These are phyloP conservation scores for Elephas maximus DNA, from an alignment of 2,113 vertebrate genomes.

Conservation along the genomic window DNA sequence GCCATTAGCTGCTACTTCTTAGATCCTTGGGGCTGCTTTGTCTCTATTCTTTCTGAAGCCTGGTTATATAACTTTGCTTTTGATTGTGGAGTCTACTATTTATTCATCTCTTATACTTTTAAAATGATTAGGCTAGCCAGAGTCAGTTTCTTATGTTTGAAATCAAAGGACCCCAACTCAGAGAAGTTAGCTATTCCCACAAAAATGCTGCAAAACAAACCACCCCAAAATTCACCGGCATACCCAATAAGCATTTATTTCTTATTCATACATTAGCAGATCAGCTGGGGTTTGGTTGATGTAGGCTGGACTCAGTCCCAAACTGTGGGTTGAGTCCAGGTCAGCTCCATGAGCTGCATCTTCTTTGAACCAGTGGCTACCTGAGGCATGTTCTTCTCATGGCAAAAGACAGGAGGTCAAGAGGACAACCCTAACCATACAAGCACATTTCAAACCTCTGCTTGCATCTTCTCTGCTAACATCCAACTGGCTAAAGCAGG, in stretches of 20 bases:
- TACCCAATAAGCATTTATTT: not conserved
- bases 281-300: not conserved
- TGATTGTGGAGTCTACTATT: not conserved
- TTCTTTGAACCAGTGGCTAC: not conserved
- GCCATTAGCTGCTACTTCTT: not conserved
- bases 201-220: not conserved
- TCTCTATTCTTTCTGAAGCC: not conserved
- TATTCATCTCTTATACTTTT: not conserved
- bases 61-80: not conserved
- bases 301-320: not conserved
- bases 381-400: not conserved
- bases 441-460: not conserved
- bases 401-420: not conserved
- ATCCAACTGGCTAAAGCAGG: not conserved
- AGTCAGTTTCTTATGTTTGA: not conserved
- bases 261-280: not conserved
- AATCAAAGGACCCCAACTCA: not conserved
- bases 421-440: not conserved
- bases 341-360: not conserved
- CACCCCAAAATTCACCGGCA: not conserved
- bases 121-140: not conserved
- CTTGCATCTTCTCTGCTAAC: not conserved
- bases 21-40: not conserved
- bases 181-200: not conserved
- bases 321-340: not conserved